phyloP scores from a whole-genome alignment of 2,113 vertebrate species.

The Austrofundulus limnaeus region DNA sequence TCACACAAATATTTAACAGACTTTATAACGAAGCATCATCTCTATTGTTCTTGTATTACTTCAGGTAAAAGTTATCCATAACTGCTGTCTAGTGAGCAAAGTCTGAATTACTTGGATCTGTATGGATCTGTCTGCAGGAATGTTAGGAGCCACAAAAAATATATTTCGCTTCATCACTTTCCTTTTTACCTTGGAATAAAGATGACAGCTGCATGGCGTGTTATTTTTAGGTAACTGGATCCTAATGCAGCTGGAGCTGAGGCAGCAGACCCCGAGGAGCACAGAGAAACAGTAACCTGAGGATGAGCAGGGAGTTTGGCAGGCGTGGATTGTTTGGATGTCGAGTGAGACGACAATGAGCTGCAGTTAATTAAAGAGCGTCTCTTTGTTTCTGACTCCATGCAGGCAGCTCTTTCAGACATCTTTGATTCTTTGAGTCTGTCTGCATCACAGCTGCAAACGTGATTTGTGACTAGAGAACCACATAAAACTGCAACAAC shows the following conservation, averaged over 20 bases:
- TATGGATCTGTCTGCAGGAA: background rate
- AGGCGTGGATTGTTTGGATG: background rate
- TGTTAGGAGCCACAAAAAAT: background rate
- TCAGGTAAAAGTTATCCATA: background rate
- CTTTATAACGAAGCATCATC: background rate
- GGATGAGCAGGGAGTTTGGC: background rate
- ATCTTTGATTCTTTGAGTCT: background rate
- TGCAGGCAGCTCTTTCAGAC: background rate
- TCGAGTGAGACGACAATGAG: background rate
- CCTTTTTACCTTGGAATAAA: background rate
- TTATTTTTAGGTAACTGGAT: background rate
- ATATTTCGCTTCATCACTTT: background rate
- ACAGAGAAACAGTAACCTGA: background rate
- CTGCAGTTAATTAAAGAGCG: background rate
- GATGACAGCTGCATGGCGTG: background rate
- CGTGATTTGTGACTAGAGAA: conserved; percentile 2
- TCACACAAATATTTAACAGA: too few relatives aligned
- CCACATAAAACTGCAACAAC: background rate
- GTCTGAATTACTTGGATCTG: background rate
- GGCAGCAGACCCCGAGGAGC: background rate
- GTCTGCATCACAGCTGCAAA: background rate
- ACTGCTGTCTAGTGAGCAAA: too few relatives aligned
- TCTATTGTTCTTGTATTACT: background rate
- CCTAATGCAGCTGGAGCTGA: background rate
- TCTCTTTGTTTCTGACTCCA: background rate